Percentiles rank a stretch among this genome's conserved stretches.
Conservation (phyloP, 2,113 vertebrate genomes). For the Melierax canorus region DNA sequence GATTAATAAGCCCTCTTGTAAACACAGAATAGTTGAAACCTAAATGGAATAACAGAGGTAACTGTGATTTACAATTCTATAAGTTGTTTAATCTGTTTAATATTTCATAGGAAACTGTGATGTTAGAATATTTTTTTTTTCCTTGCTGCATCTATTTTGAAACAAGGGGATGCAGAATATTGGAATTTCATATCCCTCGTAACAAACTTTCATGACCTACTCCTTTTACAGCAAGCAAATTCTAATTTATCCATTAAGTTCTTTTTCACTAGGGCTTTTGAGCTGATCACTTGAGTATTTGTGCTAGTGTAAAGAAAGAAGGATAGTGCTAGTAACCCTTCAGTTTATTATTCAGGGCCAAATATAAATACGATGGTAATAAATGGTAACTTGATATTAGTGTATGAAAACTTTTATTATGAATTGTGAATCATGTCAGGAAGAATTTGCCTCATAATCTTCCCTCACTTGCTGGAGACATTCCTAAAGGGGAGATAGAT, state of each 20-base stretch:
- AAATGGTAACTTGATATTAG: background rate
- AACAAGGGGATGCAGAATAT: background rate
- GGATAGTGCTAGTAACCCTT: background rate
- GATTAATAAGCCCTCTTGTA: background rate
- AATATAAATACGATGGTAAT: background rate
- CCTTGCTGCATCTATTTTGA: background rate
- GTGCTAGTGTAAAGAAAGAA: background rate
- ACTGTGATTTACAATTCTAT: background rate
- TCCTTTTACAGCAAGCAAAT: background rate
- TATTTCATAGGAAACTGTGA: background rate
- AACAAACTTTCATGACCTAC: background rate
- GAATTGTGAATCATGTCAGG: background rate
- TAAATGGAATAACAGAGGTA: background rate
- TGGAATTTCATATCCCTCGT: background rate
- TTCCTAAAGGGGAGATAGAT: background rate
- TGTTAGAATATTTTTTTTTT: background rate
- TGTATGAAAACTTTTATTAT: background rate
- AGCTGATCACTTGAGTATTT: background rate
- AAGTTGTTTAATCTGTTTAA: background rate
- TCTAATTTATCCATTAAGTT: background rate
- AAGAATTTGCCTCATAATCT: background rate
- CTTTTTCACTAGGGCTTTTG: background rate
- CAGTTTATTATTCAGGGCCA: background rate
- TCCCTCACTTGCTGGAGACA: background rate
- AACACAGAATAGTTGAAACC: background rate